phyloP scores from a whole-genome alignment of 2,888 invertebrate species.

The Myopa testacea region DNA sequence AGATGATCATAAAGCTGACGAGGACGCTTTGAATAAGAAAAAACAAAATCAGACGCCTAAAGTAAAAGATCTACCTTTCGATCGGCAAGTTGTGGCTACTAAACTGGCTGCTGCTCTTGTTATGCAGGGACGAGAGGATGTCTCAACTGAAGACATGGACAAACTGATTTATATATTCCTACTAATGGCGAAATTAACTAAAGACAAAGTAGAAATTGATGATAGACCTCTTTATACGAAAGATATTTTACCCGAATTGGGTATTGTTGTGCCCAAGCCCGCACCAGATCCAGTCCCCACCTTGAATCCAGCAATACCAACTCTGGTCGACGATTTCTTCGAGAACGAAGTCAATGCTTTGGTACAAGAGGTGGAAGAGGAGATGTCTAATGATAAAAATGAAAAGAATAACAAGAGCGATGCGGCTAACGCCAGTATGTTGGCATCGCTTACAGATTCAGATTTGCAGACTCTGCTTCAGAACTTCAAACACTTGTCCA shows the following conservation, averaged over 20 bases:
- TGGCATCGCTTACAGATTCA: slow-evolving; percentile 83
- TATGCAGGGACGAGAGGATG: slow-evolving; percentile 83
- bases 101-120: slow-evolving; percentile 85
- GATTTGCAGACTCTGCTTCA: slow-evolving; percentile 83
- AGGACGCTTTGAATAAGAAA: slow-evolving; percentile 1
- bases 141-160: slow-evolving; percentile 82
- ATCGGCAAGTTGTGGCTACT: slow-evolving; percentile 82
- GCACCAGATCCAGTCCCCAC: slow-evolving; percentile 30
- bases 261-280: slow-evolving; percentile 46
- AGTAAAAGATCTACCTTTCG: slow-evolving; percentile 74
- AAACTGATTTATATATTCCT: slow-evolving; percentile 84
- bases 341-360: slow-evolving; percentile 53
- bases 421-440: slow-evolving; percentile 66
- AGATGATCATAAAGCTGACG: slow-evolving; percentile 5
- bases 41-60: slow-evolving; percentile 11
- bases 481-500: slow-evolving; percentile 83
- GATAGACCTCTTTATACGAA: slow-evolving; percentile 50
- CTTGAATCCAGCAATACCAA: slow-evolving; percentile 52
- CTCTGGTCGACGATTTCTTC: slow-evolving; percentile 54
- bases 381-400: slow-evolving; percentile 50
- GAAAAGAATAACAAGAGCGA: slow-evolving; percentile 54
- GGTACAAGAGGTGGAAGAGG: slow-evolving; percentile 57
- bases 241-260: slow-evolving; percentile 53
- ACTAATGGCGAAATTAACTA: slow-evolving; percentile 75
- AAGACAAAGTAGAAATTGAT: slow-evolving; percentile 58